Percentiles rank a stretch among this genome's conserved stretches.
These are phyloP conservation scores for rabbit (Oryctolagus cuniculus) DNA, from an alignment of 2,113 vertebrate genomes.

Conservation along the genomic window mOryCun1.1 NC_091432.1:135289501-135290000, in stretches of 20 bases:
- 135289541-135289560: rapidly evolving
- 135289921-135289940: neutral
- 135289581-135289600: neutral
- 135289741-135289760: neutral
- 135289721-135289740: neutral
- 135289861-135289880: neutral
- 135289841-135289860: neutral
- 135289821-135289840: neutral
- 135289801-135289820: neutral
- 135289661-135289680: neutral
- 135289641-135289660: neutral
- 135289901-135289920: neutral
- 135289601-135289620: neutral
- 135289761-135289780: neutral
- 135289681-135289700: neutral
- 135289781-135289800: neutral
- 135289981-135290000: neutral
- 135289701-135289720: neutral
- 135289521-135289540: neutral
- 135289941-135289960: neutral
- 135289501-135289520: neutral
- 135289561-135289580: neutral
- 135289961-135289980: neutral
- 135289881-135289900: neutral
- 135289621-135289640: neutral